Evolutionary conservation across 2,113 vertebrate species (phyloP).

Genomic region (Cariama cristata): DNA sequence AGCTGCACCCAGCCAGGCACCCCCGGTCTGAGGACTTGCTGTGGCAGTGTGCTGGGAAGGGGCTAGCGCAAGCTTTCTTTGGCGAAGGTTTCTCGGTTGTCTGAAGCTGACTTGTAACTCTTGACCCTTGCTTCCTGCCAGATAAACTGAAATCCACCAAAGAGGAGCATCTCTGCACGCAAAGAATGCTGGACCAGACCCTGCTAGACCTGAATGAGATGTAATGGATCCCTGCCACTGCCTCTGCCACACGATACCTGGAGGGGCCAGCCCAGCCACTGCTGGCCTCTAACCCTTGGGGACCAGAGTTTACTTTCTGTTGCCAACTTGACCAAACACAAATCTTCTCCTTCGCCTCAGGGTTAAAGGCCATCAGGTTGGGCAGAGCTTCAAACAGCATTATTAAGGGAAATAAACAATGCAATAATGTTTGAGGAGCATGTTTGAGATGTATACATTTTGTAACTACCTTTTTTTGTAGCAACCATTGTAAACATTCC

Average conservation of each 20-base stretch:
- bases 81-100: fast-evolving
- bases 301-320: constrained; percentile 10
- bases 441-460: constrained; percentile 69
- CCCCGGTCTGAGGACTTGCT: not conserved
- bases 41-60: not conserved
- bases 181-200: constrained; percentile 92
- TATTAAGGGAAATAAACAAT: constrained; percentile 73
- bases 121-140: constrained; percentile 66
- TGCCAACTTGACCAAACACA: constrained; percentile 54
- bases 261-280: constrained; percentile 30
- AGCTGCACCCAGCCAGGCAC: not conserved
- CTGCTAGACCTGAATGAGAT: constrained; percentile 92
- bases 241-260: not conserved
- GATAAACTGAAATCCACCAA: constrained; percentile 90
- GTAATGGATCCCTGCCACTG: constrained; percentile 72
- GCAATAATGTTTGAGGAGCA: constrained; percentile 69
- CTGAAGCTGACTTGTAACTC: not conserved
- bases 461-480: constrained; percentile 68
- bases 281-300: constrained; percentile 70
- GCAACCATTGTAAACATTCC: constrained; percentile 66
- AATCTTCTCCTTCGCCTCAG: constrained; percentile 1
- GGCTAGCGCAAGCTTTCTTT: not conserved
- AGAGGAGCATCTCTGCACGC: constrained; percentile 89
- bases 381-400: constrained; percentile 62
- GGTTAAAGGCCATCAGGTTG: constrained; percentile 56